Evolutionary conservation across 2,113 vertebrate species (phyloP), one percentile per base, ranked within the genome.

Genomic region (Pterophyllum scalare): DNA sequence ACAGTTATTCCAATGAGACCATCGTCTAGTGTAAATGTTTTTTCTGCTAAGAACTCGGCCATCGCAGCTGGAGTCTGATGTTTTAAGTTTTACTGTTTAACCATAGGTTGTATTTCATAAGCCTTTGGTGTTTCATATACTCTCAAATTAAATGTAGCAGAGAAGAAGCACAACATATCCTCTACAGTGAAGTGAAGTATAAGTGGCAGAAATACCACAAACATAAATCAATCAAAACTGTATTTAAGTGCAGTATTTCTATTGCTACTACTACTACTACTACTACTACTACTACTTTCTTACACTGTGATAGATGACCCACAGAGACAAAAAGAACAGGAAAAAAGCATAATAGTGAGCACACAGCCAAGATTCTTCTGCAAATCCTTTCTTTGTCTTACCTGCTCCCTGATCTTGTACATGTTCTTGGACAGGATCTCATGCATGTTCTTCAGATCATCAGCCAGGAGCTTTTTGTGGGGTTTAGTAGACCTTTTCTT

Each of bases 341-440:
- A 15, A 5, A 64, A 38, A 31, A 43, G 19, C 2, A 13, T 19
- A 40, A 5, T 24, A 7, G 1, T 83, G 31, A 17, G n/a, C 31
- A 52, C 9, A 35, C 5, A 54, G 24, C 75, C 13, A 72, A 52
- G 17, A 64, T 43, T 22, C 61, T 35, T 26, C 58, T n/a, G 52
- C 7, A 4, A 49, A 49, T 72, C 11, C 24, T 72, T 72, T 6
- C 5, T 67, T 11, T 2, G 20, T 67, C 97, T 97, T 91, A 99
- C 98, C 94, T 96, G 92, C 80, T 99, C 96, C 26, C 98, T 96
- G 92, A 98, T 99, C 90, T 97, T 97, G 92, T 99, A 99, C 95
- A 99, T 97, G 94, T 99, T 99, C 93, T 98, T 98, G 65, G 98
- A 97, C 91, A 99, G 79, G 88, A 99, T 96, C 61, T 98, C 96